phyloP scores from a whole-genome alignment of 2,113 vertebrate species.

The Turdus rufiventris region DNA sequence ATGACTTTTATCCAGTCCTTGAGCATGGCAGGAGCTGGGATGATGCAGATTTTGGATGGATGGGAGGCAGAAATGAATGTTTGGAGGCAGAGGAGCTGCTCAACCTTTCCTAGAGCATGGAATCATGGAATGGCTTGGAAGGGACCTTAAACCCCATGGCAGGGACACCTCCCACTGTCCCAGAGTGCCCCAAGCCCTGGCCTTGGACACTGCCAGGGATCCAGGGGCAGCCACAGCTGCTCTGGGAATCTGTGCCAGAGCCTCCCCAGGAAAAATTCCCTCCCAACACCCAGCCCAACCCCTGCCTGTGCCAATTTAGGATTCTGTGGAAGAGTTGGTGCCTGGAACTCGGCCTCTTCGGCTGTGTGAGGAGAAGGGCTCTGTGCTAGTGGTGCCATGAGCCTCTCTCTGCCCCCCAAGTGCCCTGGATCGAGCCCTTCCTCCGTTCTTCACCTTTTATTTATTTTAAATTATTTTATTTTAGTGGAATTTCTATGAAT shows the following conservation, averaged over 20 bases:
- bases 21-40: background rate
- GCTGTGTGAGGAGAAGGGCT: background rate
- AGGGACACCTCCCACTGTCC: fast-evolving
- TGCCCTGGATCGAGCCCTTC: background rate
- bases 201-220: background rate
- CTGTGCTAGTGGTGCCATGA: background rate
- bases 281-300: background rate
- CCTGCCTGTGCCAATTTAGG: background rate
- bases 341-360: background rate
- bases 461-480: background rate
- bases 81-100: background rate
- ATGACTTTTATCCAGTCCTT: background rate
- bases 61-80: background rate
- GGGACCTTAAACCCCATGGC: background rate
- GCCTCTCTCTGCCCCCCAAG: background rate
- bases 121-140: background rate
- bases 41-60: background rate
- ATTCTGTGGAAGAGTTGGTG: fast-evolving
- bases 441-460: background rate
- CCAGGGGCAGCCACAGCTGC: background rate
- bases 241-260: background rate
- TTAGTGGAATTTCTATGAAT: background rate
- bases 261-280: background rate
- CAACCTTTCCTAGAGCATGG: background rate
- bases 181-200: background rate